Percentiles rank a stretch among this genome's conserved stretches.
phyloP scores from a whole-genome alignment of 53 echinoderm and acorn worm genomes.

The Paelopatides confundens region DNA sequence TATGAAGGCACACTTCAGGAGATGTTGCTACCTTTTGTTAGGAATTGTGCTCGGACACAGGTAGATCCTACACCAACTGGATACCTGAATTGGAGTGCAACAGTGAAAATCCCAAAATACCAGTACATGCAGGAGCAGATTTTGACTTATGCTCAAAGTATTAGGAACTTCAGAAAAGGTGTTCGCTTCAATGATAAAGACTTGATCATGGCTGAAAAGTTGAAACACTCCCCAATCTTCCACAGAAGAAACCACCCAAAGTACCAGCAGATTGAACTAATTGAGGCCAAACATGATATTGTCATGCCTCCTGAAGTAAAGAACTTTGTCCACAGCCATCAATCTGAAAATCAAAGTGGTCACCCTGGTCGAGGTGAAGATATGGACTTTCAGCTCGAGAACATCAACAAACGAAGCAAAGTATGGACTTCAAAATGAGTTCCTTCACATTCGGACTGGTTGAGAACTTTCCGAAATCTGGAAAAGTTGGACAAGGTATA shows the following conservation, averaged over 20 bases:
- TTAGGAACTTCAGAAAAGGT: constrained; percentile 61
- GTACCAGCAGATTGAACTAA: constrained; percentile 7
- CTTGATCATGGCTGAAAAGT: constrained; percentile 33
- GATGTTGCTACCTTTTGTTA: too few species aligned
- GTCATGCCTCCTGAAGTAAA: too few species aligned
- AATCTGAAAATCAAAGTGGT: too few species aligned
- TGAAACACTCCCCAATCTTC: constrained; percentile 26
- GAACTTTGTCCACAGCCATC: too few species aligned
- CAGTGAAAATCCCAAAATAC: constrained; percentile 49
- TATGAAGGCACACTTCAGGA: too few species aligned
- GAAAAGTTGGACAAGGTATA: constrained; percentile 28
- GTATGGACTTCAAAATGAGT: constrained; percentile 2
- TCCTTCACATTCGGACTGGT: background rate
- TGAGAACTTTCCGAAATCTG: background rate
- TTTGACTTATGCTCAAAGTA: constrained; percentile 53
- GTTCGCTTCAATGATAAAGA: constrained; percentile 39
- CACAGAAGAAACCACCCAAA: background rate
- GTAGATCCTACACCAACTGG: constrained; percentile 25
- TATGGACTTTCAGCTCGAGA: constrained; percentile 6
- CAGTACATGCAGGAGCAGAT: constrained; percentile 66
- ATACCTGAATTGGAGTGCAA: constrained; percentile 52
- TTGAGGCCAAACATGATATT: background rate
- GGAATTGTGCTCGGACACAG: too few species aligned
- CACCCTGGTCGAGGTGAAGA: background rate
- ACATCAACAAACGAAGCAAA: constrained; percentile 6